phyloP scores from a whole-genome alignment of 2,113 vertebrate species.

The Saguinus midas region DNA sequence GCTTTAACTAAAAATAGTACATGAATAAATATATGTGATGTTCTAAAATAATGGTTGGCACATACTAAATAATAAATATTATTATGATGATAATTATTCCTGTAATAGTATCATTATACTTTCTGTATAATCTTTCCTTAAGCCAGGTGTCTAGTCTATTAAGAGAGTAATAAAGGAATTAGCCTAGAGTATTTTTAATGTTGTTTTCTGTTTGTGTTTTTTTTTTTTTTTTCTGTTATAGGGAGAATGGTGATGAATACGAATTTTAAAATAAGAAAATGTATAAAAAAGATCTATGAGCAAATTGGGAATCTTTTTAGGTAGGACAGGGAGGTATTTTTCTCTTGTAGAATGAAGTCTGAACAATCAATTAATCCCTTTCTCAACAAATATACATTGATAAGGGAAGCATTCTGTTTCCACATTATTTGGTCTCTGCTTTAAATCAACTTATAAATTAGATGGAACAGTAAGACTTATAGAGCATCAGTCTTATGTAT shows the following conservation, averaged over 20 bases:
- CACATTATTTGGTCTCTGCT: not conserved
- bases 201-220: not conserved
- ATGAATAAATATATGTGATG: not conserved
- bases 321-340: not conserved
- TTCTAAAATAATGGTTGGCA: not conserved
- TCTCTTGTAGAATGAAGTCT: not conserved
- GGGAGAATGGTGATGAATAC: not conserved
- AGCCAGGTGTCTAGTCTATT: not conserved
- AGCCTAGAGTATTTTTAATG: not conserved
- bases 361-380: not conserved
- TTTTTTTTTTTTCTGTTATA: not conserved
- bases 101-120: not conserved
- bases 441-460: not conserved
- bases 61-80: not conserved
- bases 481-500: rapidly evolving
- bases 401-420: not conserved
- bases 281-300: not conserved
- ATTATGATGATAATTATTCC: not conserved
- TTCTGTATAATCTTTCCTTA: not conserved
- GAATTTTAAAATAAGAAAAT: not conserved
- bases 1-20: not conserved
- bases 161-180: not conserved
- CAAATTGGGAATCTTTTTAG: not conserved
- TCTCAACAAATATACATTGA: not conserved
- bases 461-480: not conserved